Conservation (phyloP, 2,888 invertebrate genomes). For the Notodromas monacha region DNA sequence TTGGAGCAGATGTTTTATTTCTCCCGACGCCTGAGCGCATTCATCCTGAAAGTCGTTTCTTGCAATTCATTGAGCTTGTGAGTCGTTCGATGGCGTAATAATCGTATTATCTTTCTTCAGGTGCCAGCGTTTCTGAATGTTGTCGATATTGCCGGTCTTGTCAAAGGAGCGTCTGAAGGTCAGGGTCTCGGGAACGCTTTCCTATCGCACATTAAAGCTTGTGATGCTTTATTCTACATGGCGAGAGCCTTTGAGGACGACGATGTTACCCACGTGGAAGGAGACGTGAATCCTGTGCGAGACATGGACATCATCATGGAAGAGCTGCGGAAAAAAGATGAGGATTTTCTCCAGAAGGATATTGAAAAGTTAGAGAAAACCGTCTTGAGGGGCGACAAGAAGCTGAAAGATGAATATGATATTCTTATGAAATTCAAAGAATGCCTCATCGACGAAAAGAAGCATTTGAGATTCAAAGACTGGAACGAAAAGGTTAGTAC, state of each 20-base stretch:
- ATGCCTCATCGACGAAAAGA: constrained; percentile 52
- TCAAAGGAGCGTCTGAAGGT: constrained; percentile 89
- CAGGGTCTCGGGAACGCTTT: constrained; percentile 96
- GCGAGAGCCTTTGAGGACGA: constrained; percentile 84
- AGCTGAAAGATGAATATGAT: constrained; percentile 76
- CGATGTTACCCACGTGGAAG: constrained; percentile 90
- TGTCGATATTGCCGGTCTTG: constrained; percentile 90
- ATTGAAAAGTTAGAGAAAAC: constrained; percentile 54
- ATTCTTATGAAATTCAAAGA: constrained; percentile 50
- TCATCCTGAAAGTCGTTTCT: no score
- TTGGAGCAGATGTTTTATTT: constrained; percentile 5
- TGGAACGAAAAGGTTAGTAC: constrained; percentile 46
- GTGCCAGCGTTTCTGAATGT: constrained; percentile 92
- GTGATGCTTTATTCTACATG: constrained; percentile 65
- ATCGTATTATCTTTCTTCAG: constrained; percentile 35
- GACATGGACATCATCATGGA: constrained; percentile 88
- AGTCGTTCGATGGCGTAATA: no score
- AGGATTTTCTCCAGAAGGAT: constrained; percentile 45
- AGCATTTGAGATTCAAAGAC: constrained; percentile 63
- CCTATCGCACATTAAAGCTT: constrained; percentile 87
- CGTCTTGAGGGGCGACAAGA: constrained; percentile 49
- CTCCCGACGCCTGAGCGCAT: no score
- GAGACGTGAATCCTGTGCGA: constrained; percentile 82
- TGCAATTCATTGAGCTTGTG: no score
- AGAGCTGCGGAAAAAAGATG: constrained; percentile 73